Evolutionary conservation across 2,113 vertebrate species (phyloP).

Genomic region (Epinephelus fuscoguttatus): DNA sequence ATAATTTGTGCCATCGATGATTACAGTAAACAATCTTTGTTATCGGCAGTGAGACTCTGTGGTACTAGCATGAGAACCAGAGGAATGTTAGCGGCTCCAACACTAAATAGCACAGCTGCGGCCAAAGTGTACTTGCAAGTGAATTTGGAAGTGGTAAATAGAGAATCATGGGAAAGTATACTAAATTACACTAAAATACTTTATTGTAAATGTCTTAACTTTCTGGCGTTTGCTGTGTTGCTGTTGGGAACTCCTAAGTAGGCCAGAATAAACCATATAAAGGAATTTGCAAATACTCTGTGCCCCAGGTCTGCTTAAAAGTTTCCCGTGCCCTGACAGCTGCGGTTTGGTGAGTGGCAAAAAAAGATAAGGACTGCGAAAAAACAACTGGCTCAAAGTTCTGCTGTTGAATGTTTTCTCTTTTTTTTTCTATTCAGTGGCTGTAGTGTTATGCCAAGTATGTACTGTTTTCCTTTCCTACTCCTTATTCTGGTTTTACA

Average conservation of each 20-base stretch:
- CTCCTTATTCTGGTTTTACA: slow-evolving; percentile 71
- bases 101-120: slow-evolving; percentile 32
- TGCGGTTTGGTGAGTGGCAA: slow-evolving; percentile 25
- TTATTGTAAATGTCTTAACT: slow-evolving; percentile 40
- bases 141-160: slow-evolving; percentile 10
- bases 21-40: slow-evolving; percentile 33
- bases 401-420: slow-evolving; percentile 62
- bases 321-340: slow-evolving; percentile 38
- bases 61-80: slow-evolving; percentile 19
- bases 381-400: slow-evolving; percentile 54
- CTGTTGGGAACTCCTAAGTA: slow-evolving; percentile 42
- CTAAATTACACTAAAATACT: slow-evolving; percentile 39
- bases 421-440: slow-evolving; percentile 37
- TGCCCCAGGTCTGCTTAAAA: slow-evolving; percentile 48
- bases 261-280: slow-evolving; percentile 56
- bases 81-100: slow-evolving; percentile 14
- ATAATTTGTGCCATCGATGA: slow-evolving; percentile 50
- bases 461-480: slow-evolving; percentile 62
- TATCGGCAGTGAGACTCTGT: slow-evolving; percentile 28
- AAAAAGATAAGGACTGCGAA: slow-evolving; percentile 46
- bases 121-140: slow-evolving; percentile 37
- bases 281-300: slow-evolving; percentile 51
- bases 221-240: slow-evolving; percentile 34
- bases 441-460: slow-evolving; percentile 65
- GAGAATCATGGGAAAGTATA: slow-evolving; percentile 36